Base-by-base conservation (phyloP, 2,113 vertebrate genomes). In the Phalacrocorax pelagicus region DNA sequence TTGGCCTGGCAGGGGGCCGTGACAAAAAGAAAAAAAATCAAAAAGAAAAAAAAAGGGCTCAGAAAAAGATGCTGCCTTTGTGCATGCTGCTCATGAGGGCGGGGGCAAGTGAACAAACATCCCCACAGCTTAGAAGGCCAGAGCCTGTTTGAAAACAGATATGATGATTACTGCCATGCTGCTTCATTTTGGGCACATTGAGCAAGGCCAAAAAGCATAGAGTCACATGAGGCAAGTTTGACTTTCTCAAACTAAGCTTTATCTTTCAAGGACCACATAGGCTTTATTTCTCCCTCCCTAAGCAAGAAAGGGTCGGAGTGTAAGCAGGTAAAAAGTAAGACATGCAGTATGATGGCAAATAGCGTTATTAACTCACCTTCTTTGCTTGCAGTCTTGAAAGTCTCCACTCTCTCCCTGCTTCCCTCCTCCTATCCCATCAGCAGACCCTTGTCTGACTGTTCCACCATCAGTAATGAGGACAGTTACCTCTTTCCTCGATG, bases 161-260 rank as follows among this genome's bases (percentile, higher is more conserved):
- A 15, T 6, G 49, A 27, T 61, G 36, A 40, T n/a, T 27, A 1
- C 29, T 78, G 72, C 72, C 57, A 8, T 5, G 0, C 42, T 15
- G 44, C 44, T 62, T 38, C 1, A 0, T 27, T 36, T 16, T 8
- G 38, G 49, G 67, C 36, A 52, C 44, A 15, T 17, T 34, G 20
- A 67, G 63, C n/a, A 21, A 4, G 5, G 52, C 32, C 46, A 85
- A 16, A 36, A 3, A 6, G 12, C 4, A 1, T 22, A 38, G 70
- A 40, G 44, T 36, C 58, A 40, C 3, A 2, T 2, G 10, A 1
- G 0, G 16, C 1, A 4, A 46, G 38, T 34, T 3, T 38, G 63
- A 27, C 32, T 18, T 92, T 57, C 69, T 75, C 52, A 54, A 66
- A 54, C 42, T 15, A 32, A 67, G 11, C 47, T 63, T 92, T 88